These are phyloP conservation scores for Leptobrachium leishanense DNA, from an alignment of 2,113 vertebrate species.

Conservation along the genomic window DNA sequence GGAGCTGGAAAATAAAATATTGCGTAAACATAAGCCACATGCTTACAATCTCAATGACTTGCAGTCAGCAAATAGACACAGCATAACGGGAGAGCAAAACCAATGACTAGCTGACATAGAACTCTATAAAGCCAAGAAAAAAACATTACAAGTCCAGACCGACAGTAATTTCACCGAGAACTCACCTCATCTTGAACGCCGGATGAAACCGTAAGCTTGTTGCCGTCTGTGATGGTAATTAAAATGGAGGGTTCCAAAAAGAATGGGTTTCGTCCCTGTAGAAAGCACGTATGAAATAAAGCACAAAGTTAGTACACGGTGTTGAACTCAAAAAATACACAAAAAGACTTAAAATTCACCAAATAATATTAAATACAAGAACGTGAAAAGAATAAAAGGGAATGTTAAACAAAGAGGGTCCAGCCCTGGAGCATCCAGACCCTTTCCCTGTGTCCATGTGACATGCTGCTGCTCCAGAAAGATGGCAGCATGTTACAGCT, in stretches of 20 bases:
- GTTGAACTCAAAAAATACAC: no score
- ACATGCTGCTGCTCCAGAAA: no score
- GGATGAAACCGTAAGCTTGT: constrained; percentile 91
- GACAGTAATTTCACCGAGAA: constrained; percentile 40
- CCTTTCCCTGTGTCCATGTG: no score
- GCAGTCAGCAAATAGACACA: not conserved
- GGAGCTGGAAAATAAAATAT: constrained; percentile 68
- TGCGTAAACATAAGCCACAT: not conserved
- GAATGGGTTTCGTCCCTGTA: constrained; percentile 96
- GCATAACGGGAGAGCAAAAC: not conserved
- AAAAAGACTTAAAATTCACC: no score
- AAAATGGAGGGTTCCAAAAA: constrained; percentile 97
- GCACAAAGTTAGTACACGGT: no score
- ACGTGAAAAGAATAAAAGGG: no score
- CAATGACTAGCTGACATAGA: not conserved
- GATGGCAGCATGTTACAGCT: no score
- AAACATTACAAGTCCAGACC: not conserved
- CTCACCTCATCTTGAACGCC: constrained; percentile 95
- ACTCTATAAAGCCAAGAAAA: not conserved
- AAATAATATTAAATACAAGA: no score
- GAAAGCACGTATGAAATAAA: constrained; percentile 17
- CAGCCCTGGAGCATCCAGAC: no score
- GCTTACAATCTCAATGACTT: not conserved
- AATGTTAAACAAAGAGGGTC: no score
- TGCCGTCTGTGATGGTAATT: constrained; percentile 97